Base-by-base conservation (phyloP, 2,113 vertebrate species). In the Odocoileus virginianus region DNA sequence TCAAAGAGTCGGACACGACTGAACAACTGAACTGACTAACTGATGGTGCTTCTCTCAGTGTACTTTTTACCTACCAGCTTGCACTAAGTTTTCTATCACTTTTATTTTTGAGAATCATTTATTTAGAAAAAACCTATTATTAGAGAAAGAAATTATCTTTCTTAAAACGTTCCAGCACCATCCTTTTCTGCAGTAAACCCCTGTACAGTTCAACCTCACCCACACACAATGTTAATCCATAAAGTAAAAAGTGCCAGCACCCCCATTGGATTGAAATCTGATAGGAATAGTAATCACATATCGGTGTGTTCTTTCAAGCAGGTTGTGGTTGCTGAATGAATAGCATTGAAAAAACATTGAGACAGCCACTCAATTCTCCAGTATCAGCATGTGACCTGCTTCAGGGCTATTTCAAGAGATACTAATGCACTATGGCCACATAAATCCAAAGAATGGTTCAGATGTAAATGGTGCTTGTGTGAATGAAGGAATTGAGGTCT, bases 361-460 rank as follows among this genome's bases (percentile, higher is more conserved):
- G 30, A 47, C 30, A 84, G 79, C 21, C 36, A 57, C 54, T 92
- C 54, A 17, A 43, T 40, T 92, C 86, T 91, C 52, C 36, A 45
- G 23, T 58, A 90, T 87, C 86, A 94, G 57, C 79, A 47, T 4
- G 3, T 40, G 43, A n/a, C 21, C 52, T 85, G n/a, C 36, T 74
- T 67, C 89, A 61, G 76, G 40, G 27, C 64, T 61, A 74, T 95
- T 92, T 97, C 58, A 94, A 91, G 89, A 95, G 82, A 95, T 88
- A 93, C 88, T 93, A 87, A 97, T 40, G 23, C 67, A 54, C 87
- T 84, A 67, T 36, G 74, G 87, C 67, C 54, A 27, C 33, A 79
- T 81, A 91, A 95, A 94, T 97, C 45, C 94, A 78, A 92, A 92
- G 58, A 92, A 82, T 67, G 55, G 30, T 88, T 96, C 67, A 92